phyloP scores from a whole-genome alignment of 2,888 invertebrate species.

The Cataglyphis altisquamis region DNA sequence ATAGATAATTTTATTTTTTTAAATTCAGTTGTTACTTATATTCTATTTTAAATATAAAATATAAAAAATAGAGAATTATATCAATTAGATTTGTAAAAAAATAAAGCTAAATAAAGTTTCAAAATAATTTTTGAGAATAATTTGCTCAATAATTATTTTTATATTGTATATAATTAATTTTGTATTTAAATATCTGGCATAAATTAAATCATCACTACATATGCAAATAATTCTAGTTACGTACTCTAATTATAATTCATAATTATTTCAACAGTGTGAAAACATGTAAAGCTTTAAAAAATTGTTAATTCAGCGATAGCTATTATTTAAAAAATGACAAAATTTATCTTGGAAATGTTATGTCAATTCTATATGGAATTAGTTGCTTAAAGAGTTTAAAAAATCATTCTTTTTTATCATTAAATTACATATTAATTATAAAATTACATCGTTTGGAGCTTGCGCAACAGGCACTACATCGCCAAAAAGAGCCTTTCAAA shows the following conservation, averaged over 20 bases:
- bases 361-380: slow-evolving; percentile 14
- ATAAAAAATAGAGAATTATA: slow-evolving; percentile 20
- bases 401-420: slow-evolving; percentile 1
- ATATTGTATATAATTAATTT: slow-evolving; percentile 4
- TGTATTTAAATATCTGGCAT: neutral
- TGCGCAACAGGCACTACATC: slow-evolving; percentile 78
- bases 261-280: neutral
- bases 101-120: slow-evolving; percentile 15
- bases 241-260: slow-evolving; percentile 25
- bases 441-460: slow-evolving; percentile 46
- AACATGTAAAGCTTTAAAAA: slow-evolving; percentile 9
- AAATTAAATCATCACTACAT: neutral
- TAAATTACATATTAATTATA: slow-evolving; percentile 41
- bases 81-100: slow-evolving; percentile 24
- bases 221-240: slow-evolving; percentile 21
- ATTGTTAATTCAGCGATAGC: slow-evolving; percentile 6
- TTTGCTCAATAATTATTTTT: slow-evolving; percentile 18
- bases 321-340: neutral
- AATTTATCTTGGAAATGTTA: slow-evolving; percentile 6
- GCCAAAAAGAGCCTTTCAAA: slow-evolving; percentile 66
- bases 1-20: neutral
- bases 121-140: slow-evolving; percentile 29
- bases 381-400: neutral
- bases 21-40: neutral
- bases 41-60: slow-evolving; percentile 8